These are phyloP conservation scores for Drosophila merina DNA, from an alignment of 2,888 invertebrate genomes.

Conservation along the genomic window DNA sequence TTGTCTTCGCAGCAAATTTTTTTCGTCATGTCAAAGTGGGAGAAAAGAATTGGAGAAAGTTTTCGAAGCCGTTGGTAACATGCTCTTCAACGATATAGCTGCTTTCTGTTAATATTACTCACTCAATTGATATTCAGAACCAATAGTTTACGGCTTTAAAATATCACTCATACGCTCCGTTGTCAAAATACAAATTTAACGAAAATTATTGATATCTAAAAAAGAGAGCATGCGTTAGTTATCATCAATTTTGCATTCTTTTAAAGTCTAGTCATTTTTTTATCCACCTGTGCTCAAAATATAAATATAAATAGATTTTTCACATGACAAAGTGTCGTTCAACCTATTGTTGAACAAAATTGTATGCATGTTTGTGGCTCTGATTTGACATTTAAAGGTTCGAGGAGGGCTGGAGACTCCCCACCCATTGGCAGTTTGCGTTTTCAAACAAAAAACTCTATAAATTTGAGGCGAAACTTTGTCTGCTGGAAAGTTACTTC, in stretches of 20 bases:
- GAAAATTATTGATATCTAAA: not conserved
- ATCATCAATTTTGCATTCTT: not conserved
- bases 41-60: not conserved
- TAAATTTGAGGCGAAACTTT: slow-evolving; percentile 44
- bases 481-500: slow-evolving; percentile 26
- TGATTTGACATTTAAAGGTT: slow-evolving; percentile 10
- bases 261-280: not conserved
- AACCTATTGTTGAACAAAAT: slow-evolving; percentile 1
- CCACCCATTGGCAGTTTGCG: slow-evolving; percentile 31
- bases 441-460: slow-evolving; percentile 20
- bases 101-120: not conserved
- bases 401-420: slow-evolving; percentile 1
- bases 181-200: not conserved
- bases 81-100: not conserved
- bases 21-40: slow-evolving; percentile 20
- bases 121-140: not conserved
- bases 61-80: not conserved
- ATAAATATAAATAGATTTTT: not conserved
- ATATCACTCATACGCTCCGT: not conserved
- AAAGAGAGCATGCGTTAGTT: not conserved
- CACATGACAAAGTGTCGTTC: slow-evolving; percentile 13
- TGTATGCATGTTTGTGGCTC: not conserved
- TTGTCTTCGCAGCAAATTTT: slow-evolving; percentile 38
- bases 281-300: slow-evolving; percentile 1
- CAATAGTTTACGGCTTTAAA: not conserved